Base-by-base conservation (phyloP, 2,797 vertebrate species). In the Balearica regulorum region DNA sequence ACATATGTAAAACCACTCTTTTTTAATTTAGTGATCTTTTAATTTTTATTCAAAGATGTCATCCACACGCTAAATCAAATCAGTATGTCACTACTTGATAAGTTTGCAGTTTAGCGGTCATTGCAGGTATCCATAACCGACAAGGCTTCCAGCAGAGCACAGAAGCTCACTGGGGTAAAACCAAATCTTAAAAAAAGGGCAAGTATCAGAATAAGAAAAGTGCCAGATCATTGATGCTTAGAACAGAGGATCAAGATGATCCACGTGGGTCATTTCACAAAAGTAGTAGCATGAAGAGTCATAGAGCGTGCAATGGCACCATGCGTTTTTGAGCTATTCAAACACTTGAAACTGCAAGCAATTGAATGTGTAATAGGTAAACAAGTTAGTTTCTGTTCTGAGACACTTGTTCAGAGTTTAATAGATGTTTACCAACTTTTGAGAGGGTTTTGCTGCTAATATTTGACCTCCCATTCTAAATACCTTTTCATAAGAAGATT, bases 1-100 rank as follows among this genome's bases (percentile, higher is more conserved):
- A 60, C 14, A 7, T 48, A 62, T 57, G 21, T 65, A 65, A 82
- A 81, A 11, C 7, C 4, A 61, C 17, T 0, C 0, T 0, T 2
- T 61, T 81, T 39, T 78, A 57, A 41, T 87, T 68, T 33, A 83
- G 22, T 41, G 6, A 14, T 43, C 8, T 46, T 69, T 87, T 28
- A 2, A 53, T 83, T 79, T 80, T 80, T 53, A 53, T 84, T 81
- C 22, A 33, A 55, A 78, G 3, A n/a, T 44, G 16, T 69, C 26
- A 61, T 48, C 29, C 9, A 2, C 6, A 31, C 16, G 14, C 54
- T 90, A 53, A 88, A 86, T 90, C 55, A 81, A 77, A 78, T 31
- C 37, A 25, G 4, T 35, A 4, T 46, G 21, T 54, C 37, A 8
- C 21, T 58, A 35, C 26, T 22, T 57, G 22, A 6, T 20, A 61